phyloP scores from a whole-genome alignment of 2,888 invertebrate genomes.

The Pheosia gnoma region DNA sequence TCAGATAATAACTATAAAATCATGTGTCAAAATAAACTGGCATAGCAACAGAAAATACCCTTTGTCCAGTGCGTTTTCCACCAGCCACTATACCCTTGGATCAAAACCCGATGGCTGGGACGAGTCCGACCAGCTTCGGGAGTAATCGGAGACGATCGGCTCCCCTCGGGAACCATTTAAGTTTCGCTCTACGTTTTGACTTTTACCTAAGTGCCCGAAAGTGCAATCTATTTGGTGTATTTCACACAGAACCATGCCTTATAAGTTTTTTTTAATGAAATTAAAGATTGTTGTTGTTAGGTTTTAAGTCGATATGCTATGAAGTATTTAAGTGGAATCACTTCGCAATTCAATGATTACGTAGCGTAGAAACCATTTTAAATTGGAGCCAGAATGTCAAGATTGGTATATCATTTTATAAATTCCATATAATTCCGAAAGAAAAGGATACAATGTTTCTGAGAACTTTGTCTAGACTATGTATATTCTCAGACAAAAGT shows the following conservation, averaged over 20 bases:
- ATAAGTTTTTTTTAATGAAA: neutral
- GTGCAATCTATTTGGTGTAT: slow-evolving; percentile 51
- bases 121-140: slow-evolving; percentile 16
- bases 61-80: neutral
- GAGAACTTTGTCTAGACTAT: no score
- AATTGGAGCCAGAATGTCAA: slow-evolving; percentile 10
- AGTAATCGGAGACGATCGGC: slow-evolving; percentile 32
- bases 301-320: no score
- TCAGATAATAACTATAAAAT: no score
- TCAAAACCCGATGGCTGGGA: neutral
- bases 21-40: no score
- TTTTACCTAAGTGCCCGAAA: slow-evolving; percentile 60
- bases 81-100: neutral
- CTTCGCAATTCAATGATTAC: no score
- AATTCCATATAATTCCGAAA: slow-evolving; percentile 22
- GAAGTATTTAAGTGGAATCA: no score
- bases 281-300: no score
- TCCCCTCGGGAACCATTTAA: slow-evolving; percentile 59
- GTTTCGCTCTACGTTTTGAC: slow-evolving; percentile 59
- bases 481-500: no score
- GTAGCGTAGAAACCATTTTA: neutral
- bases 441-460: no score
- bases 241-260: slow-evolving; percentile 31
- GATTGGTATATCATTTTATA: slow-evolving; percentile 26
- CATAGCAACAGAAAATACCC: no score